Conservation (phyloP, 2,113 vertebrate species). For the Vimba vimba region DNA sequence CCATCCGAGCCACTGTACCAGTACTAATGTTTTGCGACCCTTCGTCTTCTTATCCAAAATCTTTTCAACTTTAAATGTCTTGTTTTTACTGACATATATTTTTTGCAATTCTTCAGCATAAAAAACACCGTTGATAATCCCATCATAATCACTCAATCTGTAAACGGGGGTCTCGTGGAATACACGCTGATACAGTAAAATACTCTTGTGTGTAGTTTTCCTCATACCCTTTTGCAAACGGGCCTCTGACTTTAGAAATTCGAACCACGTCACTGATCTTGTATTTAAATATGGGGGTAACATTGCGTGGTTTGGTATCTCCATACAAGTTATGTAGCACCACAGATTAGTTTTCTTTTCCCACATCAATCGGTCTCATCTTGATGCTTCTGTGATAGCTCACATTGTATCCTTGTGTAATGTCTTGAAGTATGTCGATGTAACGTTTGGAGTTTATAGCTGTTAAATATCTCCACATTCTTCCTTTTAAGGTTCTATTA, state of each 20-base stretch:
- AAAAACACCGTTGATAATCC: neutral
- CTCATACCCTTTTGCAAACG: slow-evolving; percentile 7
- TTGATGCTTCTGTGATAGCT: neutral
- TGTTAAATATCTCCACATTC: neutral
- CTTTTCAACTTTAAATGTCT: neutral
- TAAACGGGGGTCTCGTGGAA: neutral
- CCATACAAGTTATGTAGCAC: neutral
- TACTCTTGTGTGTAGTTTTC: slow-evolving; percentile 25
- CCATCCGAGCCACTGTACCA: neutral
- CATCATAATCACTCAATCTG: neutral
- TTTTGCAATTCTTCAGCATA: neutral
- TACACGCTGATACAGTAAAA: neutral
- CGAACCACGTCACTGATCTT: too few species aligned
- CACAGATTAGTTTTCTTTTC: neutral
- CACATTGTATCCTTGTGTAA: neutral
- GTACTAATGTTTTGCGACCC: neutral
- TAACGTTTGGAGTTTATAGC: neutral
- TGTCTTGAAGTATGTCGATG: slow-evolving; percentile 1
- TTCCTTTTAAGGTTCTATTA: neutral
- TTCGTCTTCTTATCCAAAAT: neutral
- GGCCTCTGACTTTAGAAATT: too few species aligned
- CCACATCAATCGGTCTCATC: neutral
- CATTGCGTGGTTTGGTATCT: fast-evolving
- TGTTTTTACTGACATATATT: neutral
- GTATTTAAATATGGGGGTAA: too few species aligned